A percentile compares a stretch with the other conserved stretches of the same genome.
Conservation (phyloP, 2,797 vertebrate species). For the Pangasius macronema region DNA sequence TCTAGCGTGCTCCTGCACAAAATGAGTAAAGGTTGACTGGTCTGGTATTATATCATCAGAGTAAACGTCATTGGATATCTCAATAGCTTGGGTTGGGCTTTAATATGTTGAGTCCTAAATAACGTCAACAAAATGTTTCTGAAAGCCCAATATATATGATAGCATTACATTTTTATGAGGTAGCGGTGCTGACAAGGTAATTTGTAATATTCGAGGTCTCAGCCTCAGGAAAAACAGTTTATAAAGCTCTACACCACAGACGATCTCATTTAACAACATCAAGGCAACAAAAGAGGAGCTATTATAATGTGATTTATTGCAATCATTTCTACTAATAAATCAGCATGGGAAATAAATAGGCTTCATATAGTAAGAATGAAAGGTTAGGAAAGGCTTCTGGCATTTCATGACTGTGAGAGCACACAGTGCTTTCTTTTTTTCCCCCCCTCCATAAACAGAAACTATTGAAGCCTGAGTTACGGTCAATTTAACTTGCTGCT, state of each 20-base stretch:
- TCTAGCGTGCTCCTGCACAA: background rate
- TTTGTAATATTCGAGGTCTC: constrained; percentile 15
- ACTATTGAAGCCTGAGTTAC: constrained; percentile 71
- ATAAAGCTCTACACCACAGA: constrained; percentile 7
- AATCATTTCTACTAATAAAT: constrained; percentile 47
- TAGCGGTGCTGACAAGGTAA: constrained; percentile 1
- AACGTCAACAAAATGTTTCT: constrained; percentile 10
- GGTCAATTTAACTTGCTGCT: constrained; percentile 74
- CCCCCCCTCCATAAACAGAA: constrained; percentile 63
- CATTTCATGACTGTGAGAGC: constrained; percentile 45
- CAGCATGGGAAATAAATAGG: constrained; percentile 32
- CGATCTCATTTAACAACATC: constrained; percentile 1
- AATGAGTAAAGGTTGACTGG: background rate
- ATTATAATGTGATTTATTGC: constrained; percentile 22
- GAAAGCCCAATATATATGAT: constrained; percentile 2
- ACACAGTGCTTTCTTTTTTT: constrained; percentile 54
- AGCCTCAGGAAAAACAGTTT: constrained; percentile 20
- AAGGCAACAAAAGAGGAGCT: background rate
- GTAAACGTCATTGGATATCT: background rate
- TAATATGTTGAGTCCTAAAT: constrained; percentile 33
- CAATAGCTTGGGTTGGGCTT: constrained; percentile 5
- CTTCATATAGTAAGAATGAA: constrained; percentile 62
- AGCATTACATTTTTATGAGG: constrained; percentile 16
- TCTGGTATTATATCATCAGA: background rate
- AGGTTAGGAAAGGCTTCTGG: constrained; percentile 41